These are phyloP conservation scores for Chondrosia reniformis DNA, from an alignment of 37 sponge, comb jelly and placozoan genomes.

Conservation along the genomic window DNA sequence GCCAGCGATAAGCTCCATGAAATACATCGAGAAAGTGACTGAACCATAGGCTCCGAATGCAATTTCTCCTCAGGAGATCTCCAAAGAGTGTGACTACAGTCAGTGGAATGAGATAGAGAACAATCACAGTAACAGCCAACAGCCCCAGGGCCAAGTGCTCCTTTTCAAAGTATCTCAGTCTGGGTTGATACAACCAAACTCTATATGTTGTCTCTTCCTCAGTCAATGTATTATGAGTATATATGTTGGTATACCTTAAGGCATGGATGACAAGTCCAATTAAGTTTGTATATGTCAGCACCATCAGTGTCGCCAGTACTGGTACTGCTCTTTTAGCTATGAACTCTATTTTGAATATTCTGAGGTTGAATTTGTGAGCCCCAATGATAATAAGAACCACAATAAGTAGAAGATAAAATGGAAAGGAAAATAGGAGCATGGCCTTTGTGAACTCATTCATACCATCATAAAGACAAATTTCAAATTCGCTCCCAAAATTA, in stretches of 20 bases:
- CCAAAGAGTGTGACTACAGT: slow-evolving; percentile 1
- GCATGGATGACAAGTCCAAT: not conserved
- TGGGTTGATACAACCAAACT: slow-evolving; percentile 4
- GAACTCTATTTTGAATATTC: not conserved
- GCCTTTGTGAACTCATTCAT: slow-evolving; percentile 15
- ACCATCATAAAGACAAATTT: slow-evolving; percentile 7
- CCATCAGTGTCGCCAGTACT: slow-evolving; percentile 18
- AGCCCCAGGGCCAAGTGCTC: not conserved
- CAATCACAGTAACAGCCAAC: not conserved
- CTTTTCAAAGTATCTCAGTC: not conserved
- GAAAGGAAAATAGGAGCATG: slow-evolving; percentile 5
- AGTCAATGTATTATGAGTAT: too few species aligned
- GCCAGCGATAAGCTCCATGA: slow-evolving; percentile 4
- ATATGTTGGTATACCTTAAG: not conserved
- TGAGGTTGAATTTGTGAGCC: slow-evolving; percentile 2
- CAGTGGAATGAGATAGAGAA: not conserved
- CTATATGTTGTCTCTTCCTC: too few species aligned
- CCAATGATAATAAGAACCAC: not conserved
- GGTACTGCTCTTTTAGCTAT: slow-evolving; percentile 20
- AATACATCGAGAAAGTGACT: slow-evolving; percentile 12
- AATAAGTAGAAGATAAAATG: slow-evolving; percentile 4
- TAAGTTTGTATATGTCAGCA: slow-evolving; percentile 4
- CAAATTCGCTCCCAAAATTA: not conserved
- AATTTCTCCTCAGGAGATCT: not conserved
- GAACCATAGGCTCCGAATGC: not conserved